phyloP scores from a whole-genome alignment of 1,140 invertebrate species.

The Tyrophagus putrescentiae region DNA sequence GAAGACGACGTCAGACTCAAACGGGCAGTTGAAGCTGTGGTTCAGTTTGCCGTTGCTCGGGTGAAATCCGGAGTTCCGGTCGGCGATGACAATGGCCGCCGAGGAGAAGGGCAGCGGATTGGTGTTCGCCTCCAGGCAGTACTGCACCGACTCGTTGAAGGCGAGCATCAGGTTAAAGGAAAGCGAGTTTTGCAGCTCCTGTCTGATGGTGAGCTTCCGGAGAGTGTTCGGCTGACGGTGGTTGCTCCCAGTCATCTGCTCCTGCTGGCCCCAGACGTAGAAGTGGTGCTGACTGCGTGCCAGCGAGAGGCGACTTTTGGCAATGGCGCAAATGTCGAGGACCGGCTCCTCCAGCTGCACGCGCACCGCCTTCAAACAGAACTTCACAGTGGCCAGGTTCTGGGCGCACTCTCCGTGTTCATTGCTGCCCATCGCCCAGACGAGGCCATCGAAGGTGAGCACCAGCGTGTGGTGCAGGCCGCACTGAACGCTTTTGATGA shows the following conservation, averaged over 20 bases:
- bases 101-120: not conserved
- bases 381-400: not conserved
- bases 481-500: not conserved
- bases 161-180: not conserved
- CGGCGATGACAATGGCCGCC: not conserved
- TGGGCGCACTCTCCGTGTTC: not conserved
- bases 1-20: not conserved
- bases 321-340: not conserved
- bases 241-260: no score
- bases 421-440: not conserved
- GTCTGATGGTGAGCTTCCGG: not conserved
- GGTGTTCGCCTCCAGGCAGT: not conserved
- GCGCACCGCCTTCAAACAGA: not conserved
- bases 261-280: not conserved
- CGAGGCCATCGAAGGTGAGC: not conserved
- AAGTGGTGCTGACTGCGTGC: not conserved
- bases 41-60: not conserved
- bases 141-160: not conserved
- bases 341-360: not conserved
- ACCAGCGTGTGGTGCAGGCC: slow-evolving; percentile 1
- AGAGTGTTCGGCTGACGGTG: not conserved
- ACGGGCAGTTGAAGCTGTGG: not conserved
- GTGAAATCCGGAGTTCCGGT: not conserved
- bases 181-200: no score
- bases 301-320: not conserved